phyloP scores from a whole-genome alignment of 2,113 vertebrate genomes.

The Holacanthus passer region DNA sequence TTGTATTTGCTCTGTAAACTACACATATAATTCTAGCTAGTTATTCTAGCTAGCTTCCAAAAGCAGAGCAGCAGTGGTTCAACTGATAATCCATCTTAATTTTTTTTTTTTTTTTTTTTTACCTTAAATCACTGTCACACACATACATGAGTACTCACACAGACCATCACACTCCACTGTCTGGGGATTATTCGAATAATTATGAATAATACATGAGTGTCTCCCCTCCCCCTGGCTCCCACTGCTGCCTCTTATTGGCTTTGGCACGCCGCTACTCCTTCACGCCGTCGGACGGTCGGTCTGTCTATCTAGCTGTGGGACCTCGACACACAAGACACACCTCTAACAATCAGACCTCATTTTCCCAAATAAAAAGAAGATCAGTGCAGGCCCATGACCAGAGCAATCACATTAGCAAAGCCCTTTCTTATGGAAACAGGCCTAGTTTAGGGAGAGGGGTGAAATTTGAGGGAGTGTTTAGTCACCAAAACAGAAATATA shows the following conservation, averaged over 20 bases:
- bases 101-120: slow-evolving; percentile 30
- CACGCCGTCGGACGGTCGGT: slow-evolving; percentile 54
- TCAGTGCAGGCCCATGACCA: slow-evolving; percentile 76
- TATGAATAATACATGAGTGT: slow-evolving; percentile 88
- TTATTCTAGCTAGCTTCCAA: slow-evolving; percentile 3
- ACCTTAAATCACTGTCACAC: slow-evolving; percentile 59
- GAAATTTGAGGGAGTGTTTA: slow-evolving; percentile 37
- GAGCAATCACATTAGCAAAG: slow-evolving; percentile 78
- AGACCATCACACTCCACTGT: slow-evolving; percentile 76
- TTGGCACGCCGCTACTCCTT: slow-evolving; percentile 86
- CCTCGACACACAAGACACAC: slow-evolving; percentile 78
- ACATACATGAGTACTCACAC: slow-evolving; percentile 68
- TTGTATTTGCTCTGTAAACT: slow-evolving; percentile 4
- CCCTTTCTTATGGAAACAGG: slow-evolving; percentile 72
- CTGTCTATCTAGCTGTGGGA: slow-evolving; percentile 77
- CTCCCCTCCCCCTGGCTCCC: slow-evolving; percentile 82
- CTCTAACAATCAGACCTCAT: slow-evolving; percentile 83
- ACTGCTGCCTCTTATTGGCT: slow-evolving; percentile 85
- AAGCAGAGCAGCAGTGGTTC: slow-evolving; percentile 14
- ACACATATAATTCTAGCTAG: slow-evolving; percentile 6
- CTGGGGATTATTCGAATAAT: slow-evolving; percentile 85
- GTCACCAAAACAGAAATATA: slow-evolving; percentile 40
- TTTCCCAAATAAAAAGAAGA: slow-evolving; percentile 80
- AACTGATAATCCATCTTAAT: slow-evolving; percentile 37
- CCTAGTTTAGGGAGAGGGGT: slow-evolving; percentile 52